Percentiles rank a stretch among this genome's conserved stretches.
These are phyloP conservation scores for Piaya cayana DNA, from an alignment of 2,113 vertebrate genomes.

Conservation along the genomic window DNA sequence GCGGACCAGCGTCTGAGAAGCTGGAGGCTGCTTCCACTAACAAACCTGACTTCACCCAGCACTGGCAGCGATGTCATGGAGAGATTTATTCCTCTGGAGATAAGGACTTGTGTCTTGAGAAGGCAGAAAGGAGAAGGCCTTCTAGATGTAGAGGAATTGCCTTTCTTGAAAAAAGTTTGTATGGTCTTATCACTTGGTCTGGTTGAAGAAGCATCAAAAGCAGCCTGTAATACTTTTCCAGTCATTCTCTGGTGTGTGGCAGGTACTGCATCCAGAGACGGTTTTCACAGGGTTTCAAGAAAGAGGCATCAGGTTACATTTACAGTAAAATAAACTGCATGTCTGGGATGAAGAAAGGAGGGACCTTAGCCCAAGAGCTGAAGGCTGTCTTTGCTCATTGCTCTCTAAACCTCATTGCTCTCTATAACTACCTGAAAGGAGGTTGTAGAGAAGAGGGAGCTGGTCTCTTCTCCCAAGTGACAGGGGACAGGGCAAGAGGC, in stretches of 20 bases:
- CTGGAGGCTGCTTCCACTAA: not conserved
- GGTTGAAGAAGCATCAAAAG: not conserved
- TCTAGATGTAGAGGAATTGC: not conserved
- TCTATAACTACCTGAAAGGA: too few species aligned
- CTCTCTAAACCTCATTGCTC: too few species aligned
- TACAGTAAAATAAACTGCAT: not conserved
- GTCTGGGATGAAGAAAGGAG: not conserved
- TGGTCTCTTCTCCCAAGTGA: too few species aligned
- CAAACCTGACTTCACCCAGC: not conserved
- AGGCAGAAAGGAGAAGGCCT: not conserved
- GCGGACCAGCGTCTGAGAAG: not conserved
- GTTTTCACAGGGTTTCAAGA: not conserved
- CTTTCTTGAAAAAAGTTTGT: not conserved
- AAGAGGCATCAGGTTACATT: not conserved
- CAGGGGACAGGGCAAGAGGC: too few species aligned
- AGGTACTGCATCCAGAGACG: not conserved
- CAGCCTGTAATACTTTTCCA: not conserved
- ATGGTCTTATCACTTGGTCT: not conserved
- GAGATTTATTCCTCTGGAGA: not conserved
- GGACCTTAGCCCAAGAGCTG: not conserved
- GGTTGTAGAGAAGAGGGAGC: too few species aligned
- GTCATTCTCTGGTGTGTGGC: not conserved
- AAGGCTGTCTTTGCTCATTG: not conserved
- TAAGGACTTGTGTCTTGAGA: not conserved
- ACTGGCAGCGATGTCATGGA: not conserved